Evolutionary conservation across 2,797 vertebrate species (phyloP).

Genomic region (Acrossocheilus wenchowensis): DNA sequence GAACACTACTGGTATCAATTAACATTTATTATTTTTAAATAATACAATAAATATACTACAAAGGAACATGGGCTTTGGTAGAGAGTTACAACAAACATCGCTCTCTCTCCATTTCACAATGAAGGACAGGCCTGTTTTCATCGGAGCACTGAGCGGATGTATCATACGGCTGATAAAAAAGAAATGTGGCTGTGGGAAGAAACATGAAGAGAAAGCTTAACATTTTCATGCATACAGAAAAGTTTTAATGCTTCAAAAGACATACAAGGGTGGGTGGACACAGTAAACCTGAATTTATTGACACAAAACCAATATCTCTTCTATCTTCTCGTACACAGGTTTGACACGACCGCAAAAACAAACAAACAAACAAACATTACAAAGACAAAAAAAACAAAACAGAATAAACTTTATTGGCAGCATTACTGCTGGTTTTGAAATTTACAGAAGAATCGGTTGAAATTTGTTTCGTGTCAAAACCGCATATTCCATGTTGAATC

Average conservation of each 20-base stretch:
- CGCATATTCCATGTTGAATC: constrained; percentile 74
- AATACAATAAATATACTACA: constrained; percentile 89
- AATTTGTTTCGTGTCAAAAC: constrained; percentile 63
- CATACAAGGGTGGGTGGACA: constrained; percentile 89
- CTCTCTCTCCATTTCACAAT: constrained; percentile 79
- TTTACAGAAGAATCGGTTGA: constrained; percentile 69
- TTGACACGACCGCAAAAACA: constrained; percentile 85
- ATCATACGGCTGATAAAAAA: constrained; percentile 65
- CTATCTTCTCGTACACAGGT: constrained; percentile 91
- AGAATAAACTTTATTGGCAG: constrained; percentile 69
- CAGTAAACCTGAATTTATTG: constrained; percentile 96
- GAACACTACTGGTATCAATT: constrained; percentile 82
- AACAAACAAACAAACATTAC: constrained; percentile 69
- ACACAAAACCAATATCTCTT: constrained; percentile 86
- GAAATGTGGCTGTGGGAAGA: constrained; percentile 65
- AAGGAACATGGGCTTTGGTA: constrained; percentile 80
- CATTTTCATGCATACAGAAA: constrained; percentile 88
- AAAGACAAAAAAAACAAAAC: constrained; percentile 73
- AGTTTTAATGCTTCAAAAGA: constrained; percentile 88
- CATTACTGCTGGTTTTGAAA: constrained; percentile 76
- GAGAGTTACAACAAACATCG: constrained; percentile 80
- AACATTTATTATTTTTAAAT: constrained; percentile 86
- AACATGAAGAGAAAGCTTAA: constrained; percentile 79
- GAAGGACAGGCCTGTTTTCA: constrained; percentile 71
- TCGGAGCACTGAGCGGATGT: constrained; percentile 64